These are phyloP conservation scores for Hyppa rectilinea DNA, from an alignment of 2,888 invertebrate species.

Conservation along the genomic window DNA sequence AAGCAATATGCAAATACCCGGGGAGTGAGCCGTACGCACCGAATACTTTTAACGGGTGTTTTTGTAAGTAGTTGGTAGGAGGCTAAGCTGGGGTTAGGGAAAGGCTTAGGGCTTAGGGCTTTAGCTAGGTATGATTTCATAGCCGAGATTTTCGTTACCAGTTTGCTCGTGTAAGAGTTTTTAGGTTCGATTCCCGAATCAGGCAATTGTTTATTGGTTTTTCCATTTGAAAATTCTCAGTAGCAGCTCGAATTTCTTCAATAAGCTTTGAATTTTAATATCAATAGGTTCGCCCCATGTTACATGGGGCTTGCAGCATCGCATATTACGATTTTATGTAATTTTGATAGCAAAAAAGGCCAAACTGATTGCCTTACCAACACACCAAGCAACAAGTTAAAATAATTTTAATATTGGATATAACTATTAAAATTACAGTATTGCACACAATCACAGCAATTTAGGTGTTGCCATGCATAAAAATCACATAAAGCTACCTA, in stretches of 20 bases:
- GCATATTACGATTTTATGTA: neutral
- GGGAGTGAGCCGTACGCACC: conserved; percentile 50
- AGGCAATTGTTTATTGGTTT: neutral
- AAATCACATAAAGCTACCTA: conserved; percentile 36
- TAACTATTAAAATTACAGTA: conserved; percentile 39
- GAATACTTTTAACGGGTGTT: conserved; percentile 35
- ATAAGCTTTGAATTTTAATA: neutral
- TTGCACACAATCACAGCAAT: conserved; percentile 26
- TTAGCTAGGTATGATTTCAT: neutral
- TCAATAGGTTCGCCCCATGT: neutral
- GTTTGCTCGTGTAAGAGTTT: neutral
- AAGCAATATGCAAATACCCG: conserved; percentile 79
- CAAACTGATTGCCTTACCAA: conserved; percentile 2
- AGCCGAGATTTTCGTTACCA: neutral
- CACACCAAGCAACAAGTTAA: conserved; percentile 1
- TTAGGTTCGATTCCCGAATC: neutral
- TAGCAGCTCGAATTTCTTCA: too few relatives aligned
- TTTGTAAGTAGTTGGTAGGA: neutral
- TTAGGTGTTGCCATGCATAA: conserved; percentile 32
- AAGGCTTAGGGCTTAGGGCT: neutral
- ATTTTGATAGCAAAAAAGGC: neutral
- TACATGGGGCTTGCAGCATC: neutral
- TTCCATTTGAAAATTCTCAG: neutral
- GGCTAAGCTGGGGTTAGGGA: conserved; percentile 7
- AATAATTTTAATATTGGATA: conserved; percentile 15